Conservation (phyloP, 2,888 invertebrate species). For the Agrilus biguttatus region DNA sequence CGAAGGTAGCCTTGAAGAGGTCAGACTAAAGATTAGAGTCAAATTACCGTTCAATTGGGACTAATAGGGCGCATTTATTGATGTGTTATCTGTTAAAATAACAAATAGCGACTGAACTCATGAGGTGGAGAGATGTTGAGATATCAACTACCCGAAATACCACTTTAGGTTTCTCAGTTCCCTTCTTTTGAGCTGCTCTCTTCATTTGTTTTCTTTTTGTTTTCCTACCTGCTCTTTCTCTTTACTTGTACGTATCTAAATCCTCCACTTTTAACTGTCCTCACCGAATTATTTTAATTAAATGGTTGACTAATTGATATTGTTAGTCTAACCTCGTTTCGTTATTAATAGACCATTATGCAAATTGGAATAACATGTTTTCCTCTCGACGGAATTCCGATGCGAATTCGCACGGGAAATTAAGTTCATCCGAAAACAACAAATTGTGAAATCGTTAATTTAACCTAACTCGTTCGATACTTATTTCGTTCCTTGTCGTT, state of each 20-base stretch:
- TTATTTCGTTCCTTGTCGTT: too few species aligned
- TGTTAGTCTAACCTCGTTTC: slow-evolving; percentile 12
- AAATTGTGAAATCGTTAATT: too few species aligned
- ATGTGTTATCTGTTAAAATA: slow-evolving; percentile 26
- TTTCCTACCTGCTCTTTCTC: slow-evolving; percentile 13
- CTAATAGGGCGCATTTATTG: slow-evolving; percentile 29
- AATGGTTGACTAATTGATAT: slow-evolving; percentile 27
- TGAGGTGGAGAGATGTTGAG: slow-evolving; percentile 17
- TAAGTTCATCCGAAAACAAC: too few species aligned
- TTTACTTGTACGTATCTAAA: slow-evolving; percentile 17
- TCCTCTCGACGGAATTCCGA: background rate
- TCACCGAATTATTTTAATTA: slow-evolving; percentile 27
- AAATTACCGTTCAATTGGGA: slow-evolving; percentile 29
- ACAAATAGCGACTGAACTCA: slow-evolving; percentile 28
- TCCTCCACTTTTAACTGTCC: slow-evolving; percentile 24
- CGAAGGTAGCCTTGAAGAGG: too few species aligned
- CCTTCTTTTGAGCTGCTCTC: slow-evolving; percentile 1
- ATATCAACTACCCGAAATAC: slow-evolving; percentile 26
- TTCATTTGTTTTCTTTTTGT: slow-evolving; percentile 15
- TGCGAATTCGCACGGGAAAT: too few species aligned
- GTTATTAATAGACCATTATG: slow-evolving; percentile 24
- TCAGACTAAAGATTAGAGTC: slow-evolving; percentile 12
- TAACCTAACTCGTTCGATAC: too few species aligned
- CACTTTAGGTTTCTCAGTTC: slow-evolving; percentile 18
- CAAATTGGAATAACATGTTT: slow-evolving; percentile 24